phyloP scores from a whole-genome alignment of 1,140 invertebrate species.

The Parapsyche elsis region DNA sequence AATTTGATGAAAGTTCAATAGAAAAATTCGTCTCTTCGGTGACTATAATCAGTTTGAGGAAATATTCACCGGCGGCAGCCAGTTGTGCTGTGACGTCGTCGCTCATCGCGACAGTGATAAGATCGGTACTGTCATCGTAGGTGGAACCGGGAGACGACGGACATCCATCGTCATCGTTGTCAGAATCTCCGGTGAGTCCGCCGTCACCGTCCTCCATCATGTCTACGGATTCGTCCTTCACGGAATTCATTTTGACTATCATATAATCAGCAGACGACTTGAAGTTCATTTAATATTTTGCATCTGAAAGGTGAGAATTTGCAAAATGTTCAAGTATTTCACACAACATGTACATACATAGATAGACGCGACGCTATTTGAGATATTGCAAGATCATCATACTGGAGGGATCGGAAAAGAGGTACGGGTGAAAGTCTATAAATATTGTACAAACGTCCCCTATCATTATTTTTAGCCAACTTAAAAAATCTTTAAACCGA shows the following conservation, averaged over 20 bases:
- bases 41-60: conserved; percentile 67
- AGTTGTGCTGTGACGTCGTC: conserved; percentile 95
- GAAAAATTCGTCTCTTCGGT: conserved; percentile 30
- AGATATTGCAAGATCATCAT: no score
- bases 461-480: no score
- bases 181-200: conserved; percentile 74
- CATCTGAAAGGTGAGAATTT: no score
- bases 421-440: no score
- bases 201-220: conserved; percentile 71
- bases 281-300: no score
- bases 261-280: no score
- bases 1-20: conserved; percentile 25
- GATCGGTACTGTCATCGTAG: conserved; percentile 79
- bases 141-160: conserved; percentile 77
- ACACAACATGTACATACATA: no score
- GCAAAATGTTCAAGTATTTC: no score
- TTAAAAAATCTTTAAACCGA: no score
- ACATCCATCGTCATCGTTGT: conserved; percentile 82
- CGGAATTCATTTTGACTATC: conserved; percentile 69
- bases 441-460: no score
- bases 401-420: no score
- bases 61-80: conserved; percentile 86
- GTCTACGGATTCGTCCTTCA: conserved; percentile 69
- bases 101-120: conserved; percentile 80
- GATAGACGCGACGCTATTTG: no score